These are phyloP conservation scores for Elachura formosa DNA, from an alignment of 2,113 vertebrate species.

Conservation along the genomic window DNA sequence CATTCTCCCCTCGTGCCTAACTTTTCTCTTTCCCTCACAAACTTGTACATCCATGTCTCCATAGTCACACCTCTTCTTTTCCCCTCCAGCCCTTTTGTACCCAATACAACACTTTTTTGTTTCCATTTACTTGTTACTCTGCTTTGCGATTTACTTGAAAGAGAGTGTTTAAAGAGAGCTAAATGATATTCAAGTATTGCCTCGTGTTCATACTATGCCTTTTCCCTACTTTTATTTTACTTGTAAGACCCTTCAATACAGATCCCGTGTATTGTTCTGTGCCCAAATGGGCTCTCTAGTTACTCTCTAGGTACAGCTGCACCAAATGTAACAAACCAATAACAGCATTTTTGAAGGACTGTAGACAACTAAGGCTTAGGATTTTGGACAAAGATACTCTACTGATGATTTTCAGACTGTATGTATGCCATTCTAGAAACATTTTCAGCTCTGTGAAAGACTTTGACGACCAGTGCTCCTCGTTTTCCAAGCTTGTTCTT, in stretches of 20 bases:
- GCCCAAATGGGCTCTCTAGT: not conserved
- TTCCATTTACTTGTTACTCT: not conserved
- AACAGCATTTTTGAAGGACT: not conserved
- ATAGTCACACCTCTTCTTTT: not conserved
- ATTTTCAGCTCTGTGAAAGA: not conserved
- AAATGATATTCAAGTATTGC: not conserved
- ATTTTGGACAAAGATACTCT: not conserved
- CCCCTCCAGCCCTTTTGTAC: not conserved
- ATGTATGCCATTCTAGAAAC: not conserved
- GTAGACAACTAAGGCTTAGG: not conserved
- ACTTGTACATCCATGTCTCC: not conserved
- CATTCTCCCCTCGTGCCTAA: rapidly evolving
- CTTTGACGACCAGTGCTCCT: not conserved
- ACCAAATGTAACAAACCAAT: not conserved
- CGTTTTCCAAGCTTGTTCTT: not conserved
- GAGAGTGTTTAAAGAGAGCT: not conserved
- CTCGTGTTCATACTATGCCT: not conserved
- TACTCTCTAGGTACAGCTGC: not conserved
- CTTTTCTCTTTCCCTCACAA: not conserved
- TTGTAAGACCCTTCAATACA: not conserved
- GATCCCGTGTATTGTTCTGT: not conserved
- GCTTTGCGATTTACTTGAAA: not conserved
- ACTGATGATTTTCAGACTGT: not conserved
- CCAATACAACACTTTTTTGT: not conserved
- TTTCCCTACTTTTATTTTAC: not conserved